Evolutionary conservation across 2,113 vertebrate genomes (phyloP), one percentile per base, ranked within the genome.

Genomic region (Tychaedon coryphoeus): DNA sequence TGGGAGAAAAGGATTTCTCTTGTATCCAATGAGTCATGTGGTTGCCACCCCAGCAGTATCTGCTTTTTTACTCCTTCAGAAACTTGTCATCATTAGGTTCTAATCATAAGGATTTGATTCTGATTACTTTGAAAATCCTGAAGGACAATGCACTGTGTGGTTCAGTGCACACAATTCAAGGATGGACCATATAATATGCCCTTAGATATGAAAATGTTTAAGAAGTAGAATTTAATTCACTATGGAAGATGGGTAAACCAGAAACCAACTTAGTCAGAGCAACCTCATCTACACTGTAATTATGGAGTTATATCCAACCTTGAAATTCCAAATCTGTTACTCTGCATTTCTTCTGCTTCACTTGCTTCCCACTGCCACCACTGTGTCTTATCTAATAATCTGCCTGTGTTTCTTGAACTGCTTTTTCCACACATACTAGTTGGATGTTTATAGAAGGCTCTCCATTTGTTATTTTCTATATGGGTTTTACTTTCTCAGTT

Each of bases 181-280:
- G 42, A 89, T 79, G 62, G 58, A 62, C 78, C 51, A 51, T 40
- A 76, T 70, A 76, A 90, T 47, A 70, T 14, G 56, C n/a, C 66
- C 53, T 81, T 76, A 71, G 51, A 88, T 42, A 48, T 79, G 93
- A 83, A 94, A 90, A 82, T 36, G 50, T 83, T 90, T 91, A 53
- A 95, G 51, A 83, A 88, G 77, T 45, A 78, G 65, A 87, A 92
- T 60, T 88, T 90, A 86, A 93, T 94, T 90, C 74, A 86, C 58
- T 61, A 38, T 29, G 57, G 69, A 65, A 50, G 45, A 72, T n/a
- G 31, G 22, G 62, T 78, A 94, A 90, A 91, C 58, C 61, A 92
- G 54, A 73, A 91, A 69, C 38, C 25, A 25, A 19, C 56, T 87
- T 50, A 66, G 58, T 69, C 36, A 71, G 56, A 92, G 42, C 48